Evolutionary conservation across 2,797 vertebrate species (phyloP).

Genomic region (Myotis pilosus): DNA sequence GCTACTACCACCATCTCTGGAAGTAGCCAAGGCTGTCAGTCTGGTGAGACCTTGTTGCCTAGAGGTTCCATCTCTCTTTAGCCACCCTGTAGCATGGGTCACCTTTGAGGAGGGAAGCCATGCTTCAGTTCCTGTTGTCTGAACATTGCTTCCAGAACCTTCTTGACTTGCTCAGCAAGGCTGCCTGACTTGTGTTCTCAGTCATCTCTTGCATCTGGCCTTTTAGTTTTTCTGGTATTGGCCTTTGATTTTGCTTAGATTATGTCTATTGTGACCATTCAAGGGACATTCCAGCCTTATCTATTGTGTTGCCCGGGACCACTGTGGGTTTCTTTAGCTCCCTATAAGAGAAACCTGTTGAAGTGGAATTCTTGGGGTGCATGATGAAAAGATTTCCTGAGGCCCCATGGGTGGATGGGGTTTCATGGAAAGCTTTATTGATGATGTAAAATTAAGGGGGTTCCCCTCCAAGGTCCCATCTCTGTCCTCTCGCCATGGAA

Average conservation of each 20-base stretch:
- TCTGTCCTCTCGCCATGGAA: neutral
- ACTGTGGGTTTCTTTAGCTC: neutral
- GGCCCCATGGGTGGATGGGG: neutral
- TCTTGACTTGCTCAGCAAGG: neutral
- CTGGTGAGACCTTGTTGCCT: neutral
- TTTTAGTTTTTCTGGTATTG: neutral
- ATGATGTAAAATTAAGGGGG: neutral
- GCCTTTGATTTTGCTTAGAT: neutral
- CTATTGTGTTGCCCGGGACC: neutral
- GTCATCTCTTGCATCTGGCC: neutral
- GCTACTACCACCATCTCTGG: neutral
- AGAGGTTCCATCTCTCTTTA: neutral
- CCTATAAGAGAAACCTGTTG: neutral
- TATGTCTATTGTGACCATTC: neutral
- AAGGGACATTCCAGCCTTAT: neutral
- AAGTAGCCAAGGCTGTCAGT: neutral
- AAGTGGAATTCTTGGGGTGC: neutral
- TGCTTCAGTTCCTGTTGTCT: neutral
- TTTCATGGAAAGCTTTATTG: neutral
- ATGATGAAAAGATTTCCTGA: neutral
- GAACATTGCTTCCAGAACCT: neutral
- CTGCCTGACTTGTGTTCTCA: neutral
- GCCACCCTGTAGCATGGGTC: neutral
- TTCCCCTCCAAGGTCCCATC: neutral
- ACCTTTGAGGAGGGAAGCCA: neutral